Percentiles rank a stretch among this genome's conserved stretches.
Evolutionary conservation across 2,888 invertebrate species (phyloP).

Genomic region (Amphipyra tragopoginis): DNA sequence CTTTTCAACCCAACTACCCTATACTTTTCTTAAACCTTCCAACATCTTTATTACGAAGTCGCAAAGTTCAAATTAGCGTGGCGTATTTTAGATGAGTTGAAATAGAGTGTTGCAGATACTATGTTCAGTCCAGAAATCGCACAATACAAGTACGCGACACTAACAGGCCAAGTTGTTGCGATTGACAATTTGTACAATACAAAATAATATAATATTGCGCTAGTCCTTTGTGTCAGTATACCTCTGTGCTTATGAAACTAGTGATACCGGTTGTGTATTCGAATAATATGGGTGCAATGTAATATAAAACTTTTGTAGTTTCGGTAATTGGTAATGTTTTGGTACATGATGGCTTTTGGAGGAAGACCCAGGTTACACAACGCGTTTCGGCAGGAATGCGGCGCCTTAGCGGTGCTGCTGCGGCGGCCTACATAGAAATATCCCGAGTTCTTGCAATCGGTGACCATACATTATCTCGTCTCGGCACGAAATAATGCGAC

Average conservation of each 20-base stretch:
- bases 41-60: neutral
- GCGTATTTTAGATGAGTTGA: slow-evolving; percentile 6
- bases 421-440: no score
- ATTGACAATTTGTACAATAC: slow-evolving; percentile 78
- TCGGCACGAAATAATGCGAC: no score
- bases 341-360: no score
- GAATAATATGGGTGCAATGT: slow-evolving; percentile 49
- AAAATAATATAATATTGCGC: slow-evolving; percentile 67
- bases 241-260: slow-evolving; percentile 66
- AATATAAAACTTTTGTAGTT: no score
- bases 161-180: slow-evolving; percentile 76
- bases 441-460: no score
- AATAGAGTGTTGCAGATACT: slow-evolving; percentile 31
- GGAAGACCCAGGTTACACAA: no score
- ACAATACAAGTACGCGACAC: slow-evolving; percentile 70
- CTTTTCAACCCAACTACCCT: slow-evolving; percentile 51
- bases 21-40: slow-evolving; percentile 18
- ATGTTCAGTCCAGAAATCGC: slow-evolving; percentile 68
- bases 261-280: slow-evolving; percentile 51
- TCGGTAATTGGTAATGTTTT: no score
- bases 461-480: no score
- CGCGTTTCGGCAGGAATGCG: no score
- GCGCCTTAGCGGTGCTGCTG: no score
- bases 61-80: slow-evolving; percentile 25
- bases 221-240: slow-evolving; percentile 68